Evolutionary conservation across 2,113 vertebrate genomes (phyloP).

Genomic region (Tauraco erythrolophus): DNA sequence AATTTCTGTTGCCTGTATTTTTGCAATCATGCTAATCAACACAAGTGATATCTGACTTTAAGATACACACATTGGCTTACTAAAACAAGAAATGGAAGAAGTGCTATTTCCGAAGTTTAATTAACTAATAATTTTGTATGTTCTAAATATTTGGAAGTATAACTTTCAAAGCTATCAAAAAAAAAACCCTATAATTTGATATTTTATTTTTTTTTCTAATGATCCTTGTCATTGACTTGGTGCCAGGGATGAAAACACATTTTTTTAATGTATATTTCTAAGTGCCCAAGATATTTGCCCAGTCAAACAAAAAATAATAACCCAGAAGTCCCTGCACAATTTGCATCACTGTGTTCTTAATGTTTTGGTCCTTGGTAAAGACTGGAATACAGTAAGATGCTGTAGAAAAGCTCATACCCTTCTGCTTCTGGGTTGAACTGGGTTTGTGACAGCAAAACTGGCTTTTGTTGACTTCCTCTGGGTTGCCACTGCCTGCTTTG

Average conservation of each 20-base stretch:
- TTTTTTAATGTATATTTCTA: not conserved
- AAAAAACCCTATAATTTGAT: not conserved
- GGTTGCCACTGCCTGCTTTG: not conserved
- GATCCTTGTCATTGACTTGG: not conserved
- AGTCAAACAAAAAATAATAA: not conserved
- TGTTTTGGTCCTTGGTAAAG: not conserved
- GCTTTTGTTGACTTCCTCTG: not conserved
- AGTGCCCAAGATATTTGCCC: not conserved
- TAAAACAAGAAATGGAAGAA: not conserved
- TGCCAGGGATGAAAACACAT: not conserved
- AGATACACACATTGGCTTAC: not conserved
- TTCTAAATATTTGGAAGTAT: not conserved
- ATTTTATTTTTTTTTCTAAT: not conserved
- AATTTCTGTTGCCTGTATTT: not conserved
- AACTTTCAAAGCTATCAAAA: not conserved
- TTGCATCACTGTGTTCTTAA: not conserved
- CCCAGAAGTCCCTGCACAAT: not conserved
- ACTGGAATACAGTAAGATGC: not conserved
- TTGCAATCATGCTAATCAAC: not conserved
- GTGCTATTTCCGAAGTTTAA: not conserved
- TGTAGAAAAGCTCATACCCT: not conserved
- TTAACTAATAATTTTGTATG: not conserved
- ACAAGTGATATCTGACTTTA: not conserved
- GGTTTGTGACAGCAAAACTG: not conserved
- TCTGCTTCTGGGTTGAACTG: not conserved